Base-by-base conservation (phyloP, 2,113 vertebrate species). In the Corythornis cristatus region DNA sequence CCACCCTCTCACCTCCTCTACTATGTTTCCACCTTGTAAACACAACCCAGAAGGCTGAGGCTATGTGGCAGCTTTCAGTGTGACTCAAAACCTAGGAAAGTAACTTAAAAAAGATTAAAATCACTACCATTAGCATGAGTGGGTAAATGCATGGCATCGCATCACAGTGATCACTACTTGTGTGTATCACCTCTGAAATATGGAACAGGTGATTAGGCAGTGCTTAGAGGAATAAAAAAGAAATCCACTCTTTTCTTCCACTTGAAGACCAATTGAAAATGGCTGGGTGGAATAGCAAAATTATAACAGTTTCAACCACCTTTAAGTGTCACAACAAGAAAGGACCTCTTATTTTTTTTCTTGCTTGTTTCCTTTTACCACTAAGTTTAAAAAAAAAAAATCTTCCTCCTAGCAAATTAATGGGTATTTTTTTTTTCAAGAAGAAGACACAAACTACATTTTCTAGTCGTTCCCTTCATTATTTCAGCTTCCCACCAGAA, bases 271-370 rank as follows among this genome's bases (percentile, higher is more conserved):
- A 31, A 84, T 46, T 5, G 20, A 19, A 54, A 75, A 57, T 17
- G 0, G 4, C 2, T 7, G 9, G 9, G 1, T 3, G 3, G 17
- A 80, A 73, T 5, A 57, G 3, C 6, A 76, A 86, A 77, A 31
- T 13, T 76, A 0, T 51, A 61, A 67, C 19, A 33, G 5, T 18
- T 57, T 23, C 51, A 65, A 23, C 1, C 16, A 84, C 31, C 3
- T 31, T 33, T 25, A 46, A 8, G 8, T 26, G 3, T 9, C 23
- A 33, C 12, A 53, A 21, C 46, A 46, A 11, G 19, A 10, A 46
- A 46, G 9, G 21, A 46, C 46, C 46, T 46, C 4, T 33, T 33
- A 70, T 82, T 0, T 5, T 33, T 33, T 76, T 82, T 1, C 4
- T 58, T n/a, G 0, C 6, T 65, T 46, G 2, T 33, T 89, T 77